Conservation (phyloP, 2,113 vertebrate genomes). For the Sorex araneus region DNA sequence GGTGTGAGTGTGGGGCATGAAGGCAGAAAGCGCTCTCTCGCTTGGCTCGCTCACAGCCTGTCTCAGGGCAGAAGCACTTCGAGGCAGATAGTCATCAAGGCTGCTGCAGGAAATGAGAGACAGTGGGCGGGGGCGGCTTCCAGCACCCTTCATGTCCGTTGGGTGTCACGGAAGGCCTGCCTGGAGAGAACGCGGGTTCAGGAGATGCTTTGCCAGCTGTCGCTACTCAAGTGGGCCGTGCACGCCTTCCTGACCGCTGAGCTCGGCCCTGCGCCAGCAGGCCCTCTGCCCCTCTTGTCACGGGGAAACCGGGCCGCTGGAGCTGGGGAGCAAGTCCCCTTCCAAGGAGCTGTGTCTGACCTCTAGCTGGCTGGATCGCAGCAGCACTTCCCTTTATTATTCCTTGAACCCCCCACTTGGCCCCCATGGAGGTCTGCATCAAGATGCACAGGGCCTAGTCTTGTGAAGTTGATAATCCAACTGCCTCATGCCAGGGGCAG, state of each 20-base stretch:
- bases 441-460: not conserved
- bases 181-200: slow-evolving; percentile 62
- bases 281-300: not conserved
- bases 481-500: too few relatives aligned
- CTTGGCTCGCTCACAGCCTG: not conserved
- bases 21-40: not conserved
- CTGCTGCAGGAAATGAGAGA: slow-evolving; percentile 78
- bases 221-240: not conserved
- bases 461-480: not conserved
- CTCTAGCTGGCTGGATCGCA: not conserved
- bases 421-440: too few relatives aligned
- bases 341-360: too few relatives aligned
- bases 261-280: not conserved
- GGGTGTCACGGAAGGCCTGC: slow-evolving; percentile 33
- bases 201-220: slow-evolving; percentile 63
- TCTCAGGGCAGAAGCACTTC: slow-evolving; percentile 37
- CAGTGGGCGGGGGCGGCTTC: not conserved
- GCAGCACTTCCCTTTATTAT: not conserved
- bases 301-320: too few relatives aligned
- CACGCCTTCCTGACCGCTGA: slow-evolving; percentile 61
- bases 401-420: not conserved
- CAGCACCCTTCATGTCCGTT: not conserved
- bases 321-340: not conserved
- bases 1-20: not conserved
- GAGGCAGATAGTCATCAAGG: slow-evolving; percentile 66